Percentiles rank a stretch among this genome's conserved stretches.
Conservation (phyloP, 2,888 invertebrate species). For the Andrena hattorfiana region DNA sequence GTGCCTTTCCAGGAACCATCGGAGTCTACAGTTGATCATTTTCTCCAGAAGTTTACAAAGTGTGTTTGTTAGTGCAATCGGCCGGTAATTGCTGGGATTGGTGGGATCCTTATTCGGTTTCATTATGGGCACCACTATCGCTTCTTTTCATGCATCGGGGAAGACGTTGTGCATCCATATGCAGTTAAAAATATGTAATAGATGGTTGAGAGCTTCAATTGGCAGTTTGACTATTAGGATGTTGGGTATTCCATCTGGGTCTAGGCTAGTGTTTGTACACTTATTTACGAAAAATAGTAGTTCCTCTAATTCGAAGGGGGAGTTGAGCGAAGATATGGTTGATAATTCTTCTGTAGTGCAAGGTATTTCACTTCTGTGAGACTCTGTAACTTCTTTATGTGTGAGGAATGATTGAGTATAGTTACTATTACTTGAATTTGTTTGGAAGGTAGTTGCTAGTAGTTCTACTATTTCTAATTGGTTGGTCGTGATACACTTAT, state of each 20-base stretch:
- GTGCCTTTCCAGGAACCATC: slow-evolving; percentile 9
- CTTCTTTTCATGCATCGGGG: not conserved
- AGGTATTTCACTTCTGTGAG: not conserved
- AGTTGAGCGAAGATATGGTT: not conserved
- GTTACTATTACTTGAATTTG: not conserved
- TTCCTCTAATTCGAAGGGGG: not conserved
- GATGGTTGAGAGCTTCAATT: not conserved
- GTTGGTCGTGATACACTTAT: not conserved
- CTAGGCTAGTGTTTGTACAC: not conserved
- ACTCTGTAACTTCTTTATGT: not conserved
- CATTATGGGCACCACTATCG: slow-evolving; percentile 1
- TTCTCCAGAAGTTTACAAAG: slow-evolving; percentile 18
- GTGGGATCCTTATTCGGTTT: slow-evolving; percentile 10
- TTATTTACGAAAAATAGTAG: not conserved
- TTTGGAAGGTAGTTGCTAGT: not conserved
- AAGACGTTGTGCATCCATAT: not conserved
- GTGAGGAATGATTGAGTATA: not conserved
- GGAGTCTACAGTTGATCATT: slow-evolving; percentile 7
- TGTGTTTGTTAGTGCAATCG: slow-evolving; percentile 3
- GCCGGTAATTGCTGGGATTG: not conserved
- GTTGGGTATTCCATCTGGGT: not conserved
- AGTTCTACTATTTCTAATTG: not conserved
- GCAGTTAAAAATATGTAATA: not conserved
- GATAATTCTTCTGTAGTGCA: not conserved
- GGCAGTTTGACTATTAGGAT: not conserved